phyloP scores from a whole-genome alignment of 2,797 vertebrate species.

The Paramormyrops hopkinsi region DNA sequence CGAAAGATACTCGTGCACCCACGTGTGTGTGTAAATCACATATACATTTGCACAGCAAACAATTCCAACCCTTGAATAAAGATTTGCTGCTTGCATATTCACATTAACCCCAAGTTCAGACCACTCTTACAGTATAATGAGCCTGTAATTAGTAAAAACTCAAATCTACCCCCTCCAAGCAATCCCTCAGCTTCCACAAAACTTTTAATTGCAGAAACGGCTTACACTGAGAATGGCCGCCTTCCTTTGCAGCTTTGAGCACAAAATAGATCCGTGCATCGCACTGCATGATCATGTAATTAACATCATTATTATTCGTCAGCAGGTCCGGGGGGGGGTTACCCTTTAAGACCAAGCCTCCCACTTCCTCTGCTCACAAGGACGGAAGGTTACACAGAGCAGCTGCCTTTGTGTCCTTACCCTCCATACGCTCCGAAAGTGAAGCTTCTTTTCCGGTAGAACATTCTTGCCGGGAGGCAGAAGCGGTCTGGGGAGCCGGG shows the following conservation, averaged over 20 bases:
- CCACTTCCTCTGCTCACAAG: not conserved
- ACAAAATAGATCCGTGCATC: not conserved
- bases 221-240: not conserved
- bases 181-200: not conserved
- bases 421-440: constrained; percentile 70
- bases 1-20: not conserved
- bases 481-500: constrained; percentile 12
- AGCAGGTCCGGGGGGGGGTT: not conserved
- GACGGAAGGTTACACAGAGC: not conserved
- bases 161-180: not conserved
- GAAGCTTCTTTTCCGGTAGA: constrained; percentile 64
- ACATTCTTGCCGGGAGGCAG: constrained; percentile 48
- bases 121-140: not conserved
- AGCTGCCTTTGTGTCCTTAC: constrained; percentile 46
- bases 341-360: not conserved
- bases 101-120: not conserved
- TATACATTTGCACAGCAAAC: not conserved
- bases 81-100: not conserved
- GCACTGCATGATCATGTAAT: not conserved
- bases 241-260: not conserved
- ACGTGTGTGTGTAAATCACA: not conserved
- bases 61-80: not conserved
- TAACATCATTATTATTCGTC: not conserved
- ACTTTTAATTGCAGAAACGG: not conserved
- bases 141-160: not conserved